Evolutionary conservation across 2,797 vertebrate genomes (phyloP).

Genomic region (Etheostoma perlongum): DNA sequence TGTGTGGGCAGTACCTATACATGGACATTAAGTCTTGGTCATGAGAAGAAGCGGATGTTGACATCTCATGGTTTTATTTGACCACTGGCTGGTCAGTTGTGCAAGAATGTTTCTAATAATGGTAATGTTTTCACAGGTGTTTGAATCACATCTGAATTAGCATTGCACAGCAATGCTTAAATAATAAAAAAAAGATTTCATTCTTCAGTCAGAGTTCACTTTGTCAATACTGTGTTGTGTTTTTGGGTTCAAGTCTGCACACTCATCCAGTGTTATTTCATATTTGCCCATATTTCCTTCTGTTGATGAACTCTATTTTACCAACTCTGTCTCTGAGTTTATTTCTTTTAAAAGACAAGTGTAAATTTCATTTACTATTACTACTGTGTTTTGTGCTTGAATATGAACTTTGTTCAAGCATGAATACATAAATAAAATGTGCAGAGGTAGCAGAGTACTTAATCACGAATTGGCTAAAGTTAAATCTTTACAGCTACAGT

Average conservation of each 20-base stretch:
- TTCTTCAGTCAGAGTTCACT: constrained; percentile 9
- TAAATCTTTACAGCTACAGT: background rate
- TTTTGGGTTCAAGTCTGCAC: background rate
- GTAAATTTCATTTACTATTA: background rate
- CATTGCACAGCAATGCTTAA: background rate
- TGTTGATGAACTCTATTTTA: background rate
- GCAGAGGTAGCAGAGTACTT: background rate
- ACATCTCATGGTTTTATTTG: constrained; percentile 61
- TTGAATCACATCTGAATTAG: constrained; percentile 1
- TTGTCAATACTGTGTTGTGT: background rate
- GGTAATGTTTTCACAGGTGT: constrained; percentile 16
- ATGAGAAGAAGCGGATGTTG: constrained; percentile 45
- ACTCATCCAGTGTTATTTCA: background rate
- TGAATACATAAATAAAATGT: background rate
- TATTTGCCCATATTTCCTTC: background rate
- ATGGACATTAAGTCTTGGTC: constrained; percentile 29
- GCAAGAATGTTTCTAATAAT: constrained; percentile 35
- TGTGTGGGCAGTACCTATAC: background rate
- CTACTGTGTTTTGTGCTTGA: background rate
- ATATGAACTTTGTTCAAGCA: constrained; percentile 1
- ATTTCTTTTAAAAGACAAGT: background rate
- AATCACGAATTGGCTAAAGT: background rate
- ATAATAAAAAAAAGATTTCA: background rate
- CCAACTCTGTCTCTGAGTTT: background rate
- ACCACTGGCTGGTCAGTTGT: constrained; percentile 26